Evolutionary conservation across 2,888 invertebrate species (phyloP).

Genomic region (Aphodius sticticus): DNA sequence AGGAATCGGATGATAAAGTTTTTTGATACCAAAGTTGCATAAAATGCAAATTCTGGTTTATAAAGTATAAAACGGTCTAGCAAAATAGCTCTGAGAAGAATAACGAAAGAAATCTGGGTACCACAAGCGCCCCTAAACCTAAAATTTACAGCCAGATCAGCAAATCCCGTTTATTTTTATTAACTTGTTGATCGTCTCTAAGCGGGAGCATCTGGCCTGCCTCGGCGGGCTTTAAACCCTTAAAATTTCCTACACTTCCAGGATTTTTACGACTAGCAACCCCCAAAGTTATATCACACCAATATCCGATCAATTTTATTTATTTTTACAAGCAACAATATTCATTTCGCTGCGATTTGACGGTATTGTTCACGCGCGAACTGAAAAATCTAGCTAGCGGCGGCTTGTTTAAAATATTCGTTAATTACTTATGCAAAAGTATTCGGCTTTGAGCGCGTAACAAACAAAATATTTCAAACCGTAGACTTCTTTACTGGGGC

Average conservation of each 20-base stretch:
- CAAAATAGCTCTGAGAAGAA: background rate
- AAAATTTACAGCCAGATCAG: constrained; percentile 19
- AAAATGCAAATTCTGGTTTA: background rate
- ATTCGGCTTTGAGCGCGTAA: background rate
- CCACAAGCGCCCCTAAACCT: background rate
- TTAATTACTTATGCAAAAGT: constrained; percentile 19
- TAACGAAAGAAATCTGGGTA: background rate
- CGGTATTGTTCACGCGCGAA: background rate
- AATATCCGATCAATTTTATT: background rate
- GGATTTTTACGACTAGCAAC: background rate
- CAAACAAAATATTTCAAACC: constrained; percentile 4
- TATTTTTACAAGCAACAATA: background rate
- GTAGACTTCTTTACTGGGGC: background rate
- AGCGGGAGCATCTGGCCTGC: background rate
- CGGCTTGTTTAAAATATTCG: constrained; percentile 10
- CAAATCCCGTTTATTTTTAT: constrained; percentile 31
- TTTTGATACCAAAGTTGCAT: no score
- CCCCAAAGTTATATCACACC: background rate
- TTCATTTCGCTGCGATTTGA: background rate
- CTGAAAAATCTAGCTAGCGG: background rate
- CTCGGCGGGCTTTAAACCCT: background rate
- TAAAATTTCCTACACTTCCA: background rate
- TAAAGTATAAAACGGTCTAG: background rate
- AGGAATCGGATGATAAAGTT: no score
- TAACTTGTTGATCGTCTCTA: constrained; percentile 28